phyloP scores from a whole-genome alignment of 2,113 vertebrate genomes.

The Phrynosoma platyrhinos region DNA sequence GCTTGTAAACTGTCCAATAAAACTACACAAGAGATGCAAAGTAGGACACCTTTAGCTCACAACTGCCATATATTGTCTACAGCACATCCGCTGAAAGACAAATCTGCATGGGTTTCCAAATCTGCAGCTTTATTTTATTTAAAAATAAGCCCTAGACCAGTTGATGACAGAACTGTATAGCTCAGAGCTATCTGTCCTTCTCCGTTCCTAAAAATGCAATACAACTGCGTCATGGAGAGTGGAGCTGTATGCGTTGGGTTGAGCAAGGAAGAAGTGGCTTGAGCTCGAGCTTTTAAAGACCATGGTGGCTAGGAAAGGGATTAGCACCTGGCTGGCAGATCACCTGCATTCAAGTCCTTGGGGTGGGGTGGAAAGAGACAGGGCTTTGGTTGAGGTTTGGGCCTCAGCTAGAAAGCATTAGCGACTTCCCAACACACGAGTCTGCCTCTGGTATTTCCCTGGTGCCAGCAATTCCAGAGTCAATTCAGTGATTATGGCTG shows the following conservation, averaged over 20 bases:
- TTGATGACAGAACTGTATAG: neutral
- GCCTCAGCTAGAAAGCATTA: neutral
- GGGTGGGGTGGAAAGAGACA: neutral
- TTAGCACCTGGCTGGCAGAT: neutral
- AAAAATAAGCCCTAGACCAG: neutral
- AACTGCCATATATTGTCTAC: neutral
- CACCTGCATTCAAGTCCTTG: neutral
- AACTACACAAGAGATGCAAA: neutral
- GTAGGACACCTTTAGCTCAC: neutral
- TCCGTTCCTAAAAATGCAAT: neutral
- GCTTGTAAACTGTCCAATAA: neutral
- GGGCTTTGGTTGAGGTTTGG: neutral
- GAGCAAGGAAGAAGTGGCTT: neutral
- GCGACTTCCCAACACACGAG: neutral
- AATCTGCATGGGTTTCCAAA: neutral
- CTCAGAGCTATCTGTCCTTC: neutral
- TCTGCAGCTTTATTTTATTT: conserved; percentile 9
- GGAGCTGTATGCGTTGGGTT: neutral
- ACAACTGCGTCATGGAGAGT: neutral
- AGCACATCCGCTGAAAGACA: neutral
- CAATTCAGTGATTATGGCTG: conserved; percentile 82
- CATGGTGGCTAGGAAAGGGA: neutral
- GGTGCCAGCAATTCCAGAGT: conserved; percentile 78
- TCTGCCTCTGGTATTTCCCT: conserved; percentile 47
- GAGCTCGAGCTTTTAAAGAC: neutral